Evolutionary conservation across 35 echinoderm and acorn worm genomes (phyloP), one percentile per base, ranked within the genome.

Genomic region (Diadema setosum): DNA sequence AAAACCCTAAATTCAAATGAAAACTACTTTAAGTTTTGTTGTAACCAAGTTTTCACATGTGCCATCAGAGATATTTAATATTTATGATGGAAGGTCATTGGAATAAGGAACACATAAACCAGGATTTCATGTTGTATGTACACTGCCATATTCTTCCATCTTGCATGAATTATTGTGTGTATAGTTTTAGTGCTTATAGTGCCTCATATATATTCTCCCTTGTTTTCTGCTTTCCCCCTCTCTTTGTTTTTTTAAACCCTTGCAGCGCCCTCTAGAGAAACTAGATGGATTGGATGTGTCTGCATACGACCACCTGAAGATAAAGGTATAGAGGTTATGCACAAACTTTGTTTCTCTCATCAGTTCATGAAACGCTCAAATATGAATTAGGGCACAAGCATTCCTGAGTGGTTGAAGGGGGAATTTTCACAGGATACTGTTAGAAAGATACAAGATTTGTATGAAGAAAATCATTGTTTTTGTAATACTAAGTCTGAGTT

Each of bases 241-340:
- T 67, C 63, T 78, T 78, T 78, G 50, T 58, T 60, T 85, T 42
- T 43, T 39, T 87, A 41, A 75, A 69, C 64, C 37, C 40, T 65
- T 69, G 32, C 89, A 99, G 96, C 96, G 96, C 89, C 96, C 96
- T 86, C 96, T 99, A 75, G 96, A 99, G 81, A 99, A 99, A 65
- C 96, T 93, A 24, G 96, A 99, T 50, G 96, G 96, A 84, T 64
- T 99, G 44, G 96, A 99, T 60, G 93, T 95, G 42, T 94, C 92
- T 58, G 87, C 75, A 26, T 76, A 89, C 34, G 76, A 76, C 40
- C 73, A 78, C 35, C 33, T 43, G 73, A 78, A 78, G 73, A 32
- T 34, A 26, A 78, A 78, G 73, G 73, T 78, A 78, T 78, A 78
- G 73, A 78, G 73, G 73, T 78, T 78, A 78, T 78, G 73, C 73